A percentile compares a stretch with the other conserved stretches of the same genome.
Conservation (phyloP, 2,888 invertebrate species). For the Metellina segmentata region DNA sequence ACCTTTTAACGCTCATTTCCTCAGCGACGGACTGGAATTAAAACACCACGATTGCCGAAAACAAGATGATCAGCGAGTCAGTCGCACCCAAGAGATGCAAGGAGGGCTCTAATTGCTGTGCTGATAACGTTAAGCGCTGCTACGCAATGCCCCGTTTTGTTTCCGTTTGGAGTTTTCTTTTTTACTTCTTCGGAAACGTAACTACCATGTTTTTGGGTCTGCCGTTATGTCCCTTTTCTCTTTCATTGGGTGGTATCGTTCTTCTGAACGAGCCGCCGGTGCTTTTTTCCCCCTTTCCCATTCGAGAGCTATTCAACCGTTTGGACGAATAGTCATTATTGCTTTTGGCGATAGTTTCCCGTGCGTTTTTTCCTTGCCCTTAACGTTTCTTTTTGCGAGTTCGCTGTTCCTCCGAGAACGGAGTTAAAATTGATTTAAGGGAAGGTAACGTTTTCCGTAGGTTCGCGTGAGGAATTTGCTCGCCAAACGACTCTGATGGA, state of each 20-base stretch:
- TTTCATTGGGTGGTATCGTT: neutral
- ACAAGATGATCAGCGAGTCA: slow-evolving; percentile 33
- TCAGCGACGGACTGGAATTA: slow-evolving; percentile 16
- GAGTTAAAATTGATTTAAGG: slow-evolving; percentile 37
- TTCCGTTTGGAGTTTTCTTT: slow-evolving; percentile 40
- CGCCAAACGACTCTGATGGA: neutral
- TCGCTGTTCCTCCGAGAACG: neutral
- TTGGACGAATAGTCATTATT: slow-evolving; percentile 43
- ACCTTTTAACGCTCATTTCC: slow-evolving; percentile 24
- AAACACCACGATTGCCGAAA: slow-evolving; percentile 16
- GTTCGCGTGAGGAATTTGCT: slow-evolving; percentile 23
- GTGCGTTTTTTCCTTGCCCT: slow-evolving; percentile 5
- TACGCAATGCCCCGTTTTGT: neutral
- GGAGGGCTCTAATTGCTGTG: slow-evolving; percentile 47
- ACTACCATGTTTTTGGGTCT: slow-evolving; percentile 27
- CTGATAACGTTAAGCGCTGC: slow-evolving; percentile 43
- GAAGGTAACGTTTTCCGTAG: slow-evolving; percentile 2
- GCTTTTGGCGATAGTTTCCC: slow-evolving; percentile 19
- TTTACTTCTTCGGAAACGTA: slow-evolving; percentile 6
- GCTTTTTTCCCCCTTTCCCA: neutral
- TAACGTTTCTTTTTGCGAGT: neutral
- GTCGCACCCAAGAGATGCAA: neutral
- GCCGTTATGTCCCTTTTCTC: slow-evolving; percentile 4
- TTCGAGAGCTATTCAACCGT: neutral
- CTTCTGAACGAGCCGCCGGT: neutral